Percentiles rank a stretch among this genome's conserved stretches.
Conservation (phyloP, 2,888 invertebrate genomes). For the Eupeodes latifasciatus region DNA sequence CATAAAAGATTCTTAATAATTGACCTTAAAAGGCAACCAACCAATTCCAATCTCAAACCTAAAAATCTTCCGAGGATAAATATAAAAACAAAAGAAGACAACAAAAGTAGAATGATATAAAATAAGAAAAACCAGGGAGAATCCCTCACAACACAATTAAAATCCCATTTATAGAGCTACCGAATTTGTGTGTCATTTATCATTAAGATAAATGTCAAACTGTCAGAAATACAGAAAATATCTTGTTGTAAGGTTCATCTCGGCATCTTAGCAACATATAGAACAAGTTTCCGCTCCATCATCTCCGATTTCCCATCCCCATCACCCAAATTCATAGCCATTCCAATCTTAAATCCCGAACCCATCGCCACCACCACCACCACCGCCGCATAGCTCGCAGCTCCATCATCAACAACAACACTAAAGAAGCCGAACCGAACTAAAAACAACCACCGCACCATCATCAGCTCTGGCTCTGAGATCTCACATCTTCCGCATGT, state of each 20-base stretch:
- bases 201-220: conserved; percentile 77
- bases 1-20: not conserved
- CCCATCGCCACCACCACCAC: conserved; percentile 7
- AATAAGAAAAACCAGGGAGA: not conserved
- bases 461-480: not conserved
- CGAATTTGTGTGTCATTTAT: conserved; percentile 77
- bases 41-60: not conserved
- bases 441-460: conserved; percentile 39
- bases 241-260: conserved; percentile 76
- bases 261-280: conserved; percentile 46
- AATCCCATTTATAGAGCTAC: conserved; percentile 76
- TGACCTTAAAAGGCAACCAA: not conserved
- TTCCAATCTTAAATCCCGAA: not conserved
- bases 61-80: not conserved
- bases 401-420: conserved; percentile 48
- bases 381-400: conserved; percentile 12
- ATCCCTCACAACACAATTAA: conserved; percentile 74
- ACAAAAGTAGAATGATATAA: not conserved
- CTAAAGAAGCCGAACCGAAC: conserved; percentile 64
- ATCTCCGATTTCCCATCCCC: conserved; percentile 27
- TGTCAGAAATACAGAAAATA: conserved; percentile 78
- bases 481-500: conserved; percentile 14
- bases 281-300: conserved; percentile 54
- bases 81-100: not conserved
- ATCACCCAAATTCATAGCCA: not conserved